Evolutionary conservation across 1,140 invertebrate genomes (phyloP).

Genomic region (Pissodes strobi): DNA sequence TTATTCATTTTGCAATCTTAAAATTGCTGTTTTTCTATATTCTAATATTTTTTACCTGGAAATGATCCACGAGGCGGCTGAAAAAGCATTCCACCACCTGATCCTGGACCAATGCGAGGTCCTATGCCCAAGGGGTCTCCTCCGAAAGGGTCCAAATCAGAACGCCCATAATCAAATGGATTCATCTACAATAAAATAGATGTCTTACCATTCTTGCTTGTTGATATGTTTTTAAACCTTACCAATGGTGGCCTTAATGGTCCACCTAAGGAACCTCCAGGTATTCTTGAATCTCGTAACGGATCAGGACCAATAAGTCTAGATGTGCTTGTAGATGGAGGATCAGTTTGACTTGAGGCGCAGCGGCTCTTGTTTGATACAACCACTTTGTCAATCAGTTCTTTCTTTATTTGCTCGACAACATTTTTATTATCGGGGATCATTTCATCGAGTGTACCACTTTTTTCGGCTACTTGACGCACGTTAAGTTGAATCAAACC

Average conservation of each 20-base stretch:
- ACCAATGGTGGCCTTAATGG: too few relatives aligned
- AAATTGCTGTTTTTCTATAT: too few relatives aligned
- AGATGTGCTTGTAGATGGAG: not conserved
- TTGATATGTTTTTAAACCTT: too few relatives aligned
- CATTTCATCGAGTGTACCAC: constrained; percentile 55
- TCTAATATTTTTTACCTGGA: too few relatives aligned
- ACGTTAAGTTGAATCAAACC: constrained; percentile 50
- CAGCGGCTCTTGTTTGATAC: constrained; percentile 45
- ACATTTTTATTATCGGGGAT: constrained; percentile 59
- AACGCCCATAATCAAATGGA: constrained; percentile 58
- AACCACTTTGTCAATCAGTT: constrained; percentile 60
- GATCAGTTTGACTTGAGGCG: constrained; percentile 43
- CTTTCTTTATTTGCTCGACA: constrained; percentile 58
- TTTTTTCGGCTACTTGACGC: constrained; percentile 41
- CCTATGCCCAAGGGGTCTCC: constrained; percentile 49
- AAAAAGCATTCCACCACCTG: constrained; percentile 71
- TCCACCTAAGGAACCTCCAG: not conserved
- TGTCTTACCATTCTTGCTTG: not conserved
- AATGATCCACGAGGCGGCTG: constrained; percentile 60
- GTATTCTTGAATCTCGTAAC: not conserved
- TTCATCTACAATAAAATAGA: constrained; percentile 2
- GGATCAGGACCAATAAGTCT: not conserved
- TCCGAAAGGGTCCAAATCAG: constrained; percentile 75
- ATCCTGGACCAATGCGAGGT: not conserved
- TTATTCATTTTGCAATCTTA: too few relatives aligned